phyloP scores from a whole-genome alignment of 2,888 invertebrate species.

The Limenitis arthemis region DNA sequence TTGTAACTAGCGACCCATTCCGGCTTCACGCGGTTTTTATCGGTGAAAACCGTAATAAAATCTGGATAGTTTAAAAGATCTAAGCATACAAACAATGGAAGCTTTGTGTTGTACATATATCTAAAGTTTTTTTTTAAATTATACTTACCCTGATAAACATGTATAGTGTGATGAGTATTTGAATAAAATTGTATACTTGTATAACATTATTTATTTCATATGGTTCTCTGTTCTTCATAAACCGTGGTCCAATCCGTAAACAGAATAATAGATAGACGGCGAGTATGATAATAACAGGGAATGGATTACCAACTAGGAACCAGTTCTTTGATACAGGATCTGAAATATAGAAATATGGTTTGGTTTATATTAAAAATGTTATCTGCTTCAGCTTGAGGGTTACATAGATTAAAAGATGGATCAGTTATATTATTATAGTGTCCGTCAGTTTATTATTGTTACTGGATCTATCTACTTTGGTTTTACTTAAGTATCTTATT shows the following conservation, averaged over 20 bases:
- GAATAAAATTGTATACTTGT: constrained; percentile 77
- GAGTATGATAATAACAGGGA: constrained; percentile 69
- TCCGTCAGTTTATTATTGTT: no score
- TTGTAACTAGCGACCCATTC: no score
- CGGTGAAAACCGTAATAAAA: no score
- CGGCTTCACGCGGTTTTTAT: no score
- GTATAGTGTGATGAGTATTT: constrained; percentile 57
- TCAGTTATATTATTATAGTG: no score
- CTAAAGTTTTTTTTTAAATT: not conserved
- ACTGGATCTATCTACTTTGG: no score
- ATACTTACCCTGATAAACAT: constrained; percentile 31
- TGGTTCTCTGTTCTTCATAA: constrained; percentile 78
- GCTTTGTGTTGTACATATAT: not conserved
- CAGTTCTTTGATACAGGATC: constrained; percentile 76
- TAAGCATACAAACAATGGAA: no score
- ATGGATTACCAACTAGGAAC: constrained; percentile 77
- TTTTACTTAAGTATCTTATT: no score
- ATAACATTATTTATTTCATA: constrained; percentile 75
- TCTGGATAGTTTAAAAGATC: no score
- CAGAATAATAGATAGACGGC: constrained; percentile 78
- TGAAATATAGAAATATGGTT: constrained; percentile 40
- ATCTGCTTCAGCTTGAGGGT: not conserved
- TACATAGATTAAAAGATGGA: not conserved
- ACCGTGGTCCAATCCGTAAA: constrained; percentile 77
- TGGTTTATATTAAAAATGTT: not conserved